phyloP scores from a whole-genome alignment of 2,888 invertebrate genomes.

The Folsomia manolachei region DNA sequence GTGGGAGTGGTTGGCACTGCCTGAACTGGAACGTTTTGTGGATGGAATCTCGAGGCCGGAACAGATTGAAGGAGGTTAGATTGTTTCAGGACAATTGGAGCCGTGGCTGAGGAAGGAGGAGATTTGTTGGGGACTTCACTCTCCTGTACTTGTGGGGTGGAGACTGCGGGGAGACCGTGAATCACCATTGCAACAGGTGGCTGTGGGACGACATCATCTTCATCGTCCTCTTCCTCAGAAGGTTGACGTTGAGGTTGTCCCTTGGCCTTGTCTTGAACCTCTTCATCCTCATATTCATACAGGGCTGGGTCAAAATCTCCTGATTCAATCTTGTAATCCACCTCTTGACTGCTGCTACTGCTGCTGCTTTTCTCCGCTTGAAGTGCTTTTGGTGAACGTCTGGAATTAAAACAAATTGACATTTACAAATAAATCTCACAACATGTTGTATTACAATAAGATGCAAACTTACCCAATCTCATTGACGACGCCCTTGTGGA shows the following conservation, averaged over 20 bases:
- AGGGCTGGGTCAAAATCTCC: slow-evolving; percentile 19
- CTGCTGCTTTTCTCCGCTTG: slow-evolving; percentile 20
- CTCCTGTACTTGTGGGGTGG: slow-evolving; percentile 21
- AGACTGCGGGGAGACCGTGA: slow-evolving; percentile 26
- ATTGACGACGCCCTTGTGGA: slow-evolving; percentile 17
- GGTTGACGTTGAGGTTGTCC: slow-evolving; percentile 29
- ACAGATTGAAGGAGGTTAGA: slow-evolving; percentile 41
- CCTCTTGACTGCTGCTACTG: slow-evolving; percentile 11
- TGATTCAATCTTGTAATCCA: slow-evolving; percentile 35
- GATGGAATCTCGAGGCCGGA: slow-evolving; percentile 35
- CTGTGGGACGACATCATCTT: slow-evolving; percentile 25
- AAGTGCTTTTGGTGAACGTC: slow-evolving; percentile 13
- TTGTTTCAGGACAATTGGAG: slow-evolving; percentile 46
- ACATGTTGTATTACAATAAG: not conserved
- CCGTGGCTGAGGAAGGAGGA: slow-evolving; percentile 41
- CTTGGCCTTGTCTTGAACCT: slow-evolving; percentile 23
- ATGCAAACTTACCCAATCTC: not conserved
- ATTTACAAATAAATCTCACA: not conserved
- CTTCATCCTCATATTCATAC: slow-evolving; percentile 36
- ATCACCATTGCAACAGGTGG: slow-evolving; percentile 15
- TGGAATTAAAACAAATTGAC: not conserved
- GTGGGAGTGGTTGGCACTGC: slow-evolving; percentile 20
- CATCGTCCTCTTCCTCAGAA: slow-evolving; percentile 21
- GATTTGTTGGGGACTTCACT: slow-evolving; percentile 30
- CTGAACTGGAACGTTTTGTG: not conserved